phyloP scores from a whole-genome alignment of 2,888 invertebrate genomes.

The Trichogramma dendrolimi region DNA sequence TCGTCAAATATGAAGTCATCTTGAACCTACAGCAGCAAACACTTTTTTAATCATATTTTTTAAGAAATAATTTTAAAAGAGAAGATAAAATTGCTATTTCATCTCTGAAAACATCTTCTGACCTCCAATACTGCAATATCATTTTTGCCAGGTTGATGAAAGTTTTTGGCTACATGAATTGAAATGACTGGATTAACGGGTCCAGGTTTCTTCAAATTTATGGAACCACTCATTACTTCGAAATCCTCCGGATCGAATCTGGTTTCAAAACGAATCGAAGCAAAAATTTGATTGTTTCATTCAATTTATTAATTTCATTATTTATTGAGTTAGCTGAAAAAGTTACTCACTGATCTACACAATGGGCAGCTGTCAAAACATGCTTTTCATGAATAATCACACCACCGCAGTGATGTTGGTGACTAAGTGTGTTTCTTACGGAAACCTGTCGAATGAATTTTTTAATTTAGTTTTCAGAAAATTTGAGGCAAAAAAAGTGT shows the following conservation, averaged over 20 bases:
- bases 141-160: constrained; percentile 32
- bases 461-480: too few relatives aligned
- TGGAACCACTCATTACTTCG: constrained; percentile 33
- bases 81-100: too few relatives aligned
- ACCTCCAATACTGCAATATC: constrained; percentile 42
- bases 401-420: constrained; percentile 11
- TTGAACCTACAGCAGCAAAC: neutral
- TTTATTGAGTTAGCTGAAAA: neutral
- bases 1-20: neutral
- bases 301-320: too few relatives aligned
- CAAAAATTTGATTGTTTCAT: too few relatives aligned
- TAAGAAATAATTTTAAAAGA: neutral
- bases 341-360: constrained; percentile 24
- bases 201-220: constrained; percentile 23
- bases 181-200: constrained; percentile 11
- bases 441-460: neutral
- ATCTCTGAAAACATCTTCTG: neutral
- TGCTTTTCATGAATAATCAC: constrained; percentile 9
- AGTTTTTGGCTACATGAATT: constrained; percentile 31
- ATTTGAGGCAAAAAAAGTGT: neutral
- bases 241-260: neutral
- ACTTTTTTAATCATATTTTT: neutral
- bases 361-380: constrained; percentile 11
- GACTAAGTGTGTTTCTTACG: neutral
- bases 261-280: neutral